Percentiles rank a stretch among this genome's conserved stretches.
Evolutionary conservation across 2,888 invertebrate genomes (phyloP).

Genomic region (Strigamia transsilvanica): DNA sequence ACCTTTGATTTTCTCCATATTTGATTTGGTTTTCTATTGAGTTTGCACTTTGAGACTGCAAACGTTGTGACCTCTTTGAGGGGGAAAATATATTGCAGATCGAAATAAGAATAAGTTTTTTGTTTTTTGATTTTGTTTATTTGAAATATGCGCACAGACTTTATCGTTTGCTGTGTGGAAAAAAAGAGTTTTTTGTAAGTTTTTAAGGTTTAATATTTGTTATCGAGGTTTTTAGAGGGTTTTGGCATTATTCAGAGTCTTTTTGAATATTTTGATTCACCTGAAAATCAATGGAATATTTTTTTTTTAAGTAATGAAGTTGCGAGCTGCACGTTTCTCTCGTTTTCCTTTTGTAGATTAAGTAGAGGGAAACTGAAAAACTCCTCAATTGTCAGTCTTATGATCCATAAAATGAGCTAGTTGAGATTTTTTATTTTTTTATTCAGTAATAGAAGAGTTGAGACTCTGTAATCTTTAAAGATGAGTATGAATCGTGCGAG

Average conservation of each 20-base stretch:
- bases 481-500: slow-evolving; percentile 15
- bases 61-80: slow-evolving; percentile 9
- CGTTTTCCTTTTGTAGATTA: slow-evolving; percentile 15
- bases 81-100: slow-evolving; percentile 5
- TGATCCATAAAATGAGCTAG: slow-evolving; percentile 30
- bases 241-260: neutral
- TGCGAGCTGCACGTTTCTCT: slow-evolving; percentile 26
- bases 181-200: neutral
- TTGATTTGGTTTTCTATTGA: slow-evolving; percentile 12
- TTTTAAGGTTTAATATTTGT: neutral
- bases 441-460: slow-evolving; percentile 26
- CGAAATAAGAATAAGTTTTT: neutral
- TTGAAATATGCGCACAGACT: neutral
- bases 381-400: slow-evolving; percentile 26
- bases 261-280: neutral
- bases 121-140: neutral
- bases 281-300: neutral
- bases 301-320: slow-evolving; percentile 12
- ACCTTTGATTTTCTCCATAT: slow-evolving; percentile 21
- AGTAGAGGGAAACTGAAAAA: slow-evolving; percentile 14
- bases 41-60: slow-evolving; percentile 18
- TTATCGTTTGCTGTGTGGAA: neutral
- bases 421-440: slow-evolving; percentile 21
- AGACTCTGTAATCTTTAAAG: slow-evolving; percentile 30
- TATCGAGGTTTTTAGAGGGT: neutral